Evolutionary conservation across 2,113 vertebrate genomes (phyloP).

Genomic region (Mastomys natalensis): DNA sequence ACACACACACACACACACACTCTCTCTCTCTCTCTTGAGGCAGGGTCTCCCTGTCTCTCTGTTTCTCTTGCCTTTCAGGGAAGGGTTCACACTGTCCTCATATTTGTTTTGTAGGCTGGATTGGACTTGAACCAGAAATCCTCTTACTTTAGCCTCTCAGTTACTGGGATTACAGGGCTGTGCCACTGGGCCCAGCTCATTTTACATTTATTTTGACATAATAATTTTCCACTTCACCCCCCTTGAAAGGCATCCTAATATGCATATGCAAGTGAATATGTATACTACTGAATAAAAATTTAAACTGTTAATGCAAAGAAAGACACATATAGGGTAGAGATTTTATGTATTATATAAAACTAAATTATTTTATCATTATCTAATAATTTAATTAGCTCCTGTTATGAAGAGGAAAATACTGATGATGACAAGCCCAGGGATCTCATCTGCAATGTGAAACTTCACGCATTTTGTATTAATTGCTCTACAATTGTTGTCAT

Average conservation of each 20-base stretch:
- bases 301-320: background rate
- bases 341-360: background rate
- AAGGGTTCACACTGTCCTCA: background rate
- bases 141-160: background rate
- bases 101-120: background rate
- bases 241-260: background rate
- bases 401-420: constrained; percentile 25
- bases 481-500: background rate
- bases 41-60: background rate
- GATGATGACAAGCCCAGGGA: background rate
- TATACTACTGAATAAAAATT: background rate
- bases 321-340: background rate
- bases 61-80: background rate
- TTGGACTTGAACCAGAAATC: too few species aligned
- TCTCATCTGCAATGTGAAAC: constrained; percentile 2
- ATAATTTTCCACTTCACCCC: background rate
- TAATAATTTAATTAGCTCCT: background rate
- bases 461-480: background rate
- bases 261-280: background rate
- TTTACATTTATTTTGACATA: background rate
- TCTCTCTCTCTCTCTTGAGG: too few species aligned
- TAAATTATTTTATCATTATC: background rate
- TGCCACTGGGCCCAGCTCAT: background rate
- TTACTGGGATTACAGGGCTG: background rate
- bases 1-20: too few species aligned